Base-by-base conservation (phyloP, 2,113 vertebrate species). In the Tychaedon coryphoeus region DNA sequence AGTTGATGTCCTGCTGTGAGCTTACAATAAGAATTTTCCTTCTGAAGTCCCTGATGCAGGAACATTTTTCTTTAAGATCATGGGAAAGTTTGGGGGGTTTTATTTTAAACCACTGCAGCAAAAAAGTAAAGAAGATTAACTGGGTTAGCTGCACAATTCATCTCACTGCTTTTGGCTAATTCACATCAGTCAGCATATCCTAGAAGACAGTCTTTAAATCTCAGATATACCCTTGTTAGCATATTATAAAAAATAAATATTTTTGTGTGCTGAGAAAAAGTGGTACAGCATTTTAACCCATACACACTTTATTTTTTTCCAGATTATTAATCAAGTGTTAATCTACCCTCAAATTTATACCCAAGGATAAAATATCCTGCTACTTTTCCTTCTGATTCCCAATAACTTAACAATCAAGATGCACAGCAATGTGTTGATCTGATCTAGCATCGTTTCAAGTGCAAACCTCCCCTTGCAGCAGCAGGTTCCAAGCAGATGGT, bases 401-500 rank as follows among this genome's bases (percentile, higher is more conserved):
- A 56, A 65, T 36, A 60, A 25, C 26, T 60, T 36, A 19, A 22
- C 2, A 1, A 62, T 3, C 15, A 28, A 40, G 67, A 66, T 3
- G 34, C 54, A 76, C 66, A 69, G 72, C 86, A 45, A 47, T 0
- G 40, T 5, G 31, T 3, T 19, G 66, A 86, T 51, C 45, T 70
- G 50, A 76, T 43, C 85, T 10, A 72, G 29, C 6, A 25, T 8
- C 0, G 0, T 57, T 73, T 42, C 65, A 47, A 85, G 42, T 7
- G 50, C 20, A 80, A 91, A 36, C 33, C 23, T 78, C 53, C 70
- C 48, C 42, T 45, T 11, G 87, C 34, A 57, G 94, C 95, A 95
- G 94, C 33, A 73, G 65, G 56, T 61, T 90, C 31, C 81, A 83
- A 94, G 82, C 96, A 96, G 92, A 95, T 95, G 96, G 92, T 82